Evolutionary conservation across 2,888 invertebrate genomes (phyloP), one percentile per base, ranked within the genome.

Genomic region (Cotesia congregata): DNA sequence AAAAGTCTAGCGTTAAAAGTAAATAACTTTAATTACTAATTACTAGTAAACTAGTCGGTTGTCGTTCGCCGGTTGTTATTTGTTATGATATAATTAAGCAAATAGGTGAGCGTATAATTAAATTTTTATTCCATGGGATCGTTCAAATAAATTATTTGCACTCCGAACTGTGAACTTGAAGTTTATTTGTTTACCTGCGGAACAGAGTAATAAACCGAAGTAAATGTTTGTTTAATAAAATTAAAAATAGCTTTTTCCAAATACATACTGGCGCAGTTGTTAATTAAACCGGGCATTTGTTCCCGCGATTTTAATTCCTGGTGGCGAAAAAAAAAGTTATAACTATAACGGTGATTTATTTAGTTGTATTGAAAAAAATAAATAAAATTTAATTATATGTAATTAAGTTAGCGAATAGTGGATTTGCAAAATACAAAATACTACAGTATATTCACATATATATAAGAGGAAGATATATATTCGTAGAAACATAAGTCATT

Each of bases 401-500:
- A 50, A 50, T 50, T 50, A 50, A 50, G 12, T 3, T 12, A 50
- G 20, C 6, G 9, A 65, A 65, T 30, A 65, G 65, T 30, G 38
- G 65, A 12, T 38, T 65, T 30, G 38, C 38, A 38, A 65, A 65
- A 65, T 38, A 30, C 9, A 62, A 62, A 20, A 62, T 62, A 6
- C n/a, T 6, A 20, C 5, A 62, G 62, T 17, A 62, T 17, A 62
- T 15, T 17, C 62, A 62, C 15, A 62, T 17, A 20, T 17, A 62
- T 62, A 5, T 20, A 62, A 62, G 65, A 20, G 30, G 30, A 38
- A 50, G 50, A 50, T 50, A 65, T 50, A 65, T 38, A 65, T 65
- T 65, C 65, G 65, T 65, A 38, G 65, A 83, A 83, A 84, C 83
- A 83, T 77, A 80, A 72, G 82, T 78, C 80, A 85, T 85, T 83